These are phyloP conservation scores for Loris lydekkerianus DNA, from an alignment of 2,797 vertebrate genomes.

Conservation along the genomic window DNA sequence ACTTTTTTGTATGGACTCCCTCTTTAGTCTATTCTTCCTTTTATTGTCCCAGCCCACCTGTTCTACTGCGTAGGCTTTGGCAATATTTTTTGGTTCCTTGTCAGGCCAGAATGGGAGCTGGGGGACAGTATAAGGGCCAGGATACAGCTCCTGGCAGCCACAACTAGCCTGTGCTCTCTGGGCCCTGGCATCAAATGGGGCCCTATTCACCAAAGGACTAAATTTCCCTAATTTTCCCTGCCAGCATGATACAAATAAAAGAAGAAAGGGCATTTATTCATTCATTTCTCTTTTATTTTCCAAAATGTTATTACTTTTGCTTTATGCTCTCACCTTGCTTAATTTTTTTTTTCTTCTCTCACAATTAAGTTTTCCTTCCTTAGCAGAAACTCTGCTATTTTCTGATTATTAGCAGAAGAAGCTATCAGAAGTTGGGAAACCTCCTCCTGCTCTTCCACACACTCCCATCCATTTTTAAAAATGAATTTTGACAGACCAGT, in stretches of 20 bases:
- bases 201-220: neutral
- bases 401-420: neutral
- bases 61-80: neutral
- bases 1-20: neutral
- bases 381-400: neutral
- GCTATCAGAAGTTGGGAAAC: neutral
- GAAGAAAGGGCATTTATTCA: neutral
- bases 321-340: neutral
- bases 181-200: neutral
- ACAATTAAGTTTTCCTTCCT: neutral
- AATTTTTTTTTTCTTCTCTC: neutral
- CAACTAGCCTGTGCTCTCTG: neutral
- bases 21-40: neutral
- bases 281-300: conserved; percentile 8
- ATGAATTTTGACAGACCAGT: neutral
- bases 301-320: neutral
- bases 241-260: neutral
- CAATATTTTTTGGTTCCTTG: neutral
- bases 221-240: neutral
- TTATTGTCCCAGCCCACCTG: neutral
- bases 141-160: too few relatives aligned
- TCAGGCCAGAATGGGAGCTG: neutral
- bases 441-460: neutral
- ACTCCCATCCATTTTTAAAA: neutral
- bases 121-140: neutral